phyloP scores from a whole-genome alignment of 2,113 vertebrate genomes.

The Sapayoa aenigma region DNA sequence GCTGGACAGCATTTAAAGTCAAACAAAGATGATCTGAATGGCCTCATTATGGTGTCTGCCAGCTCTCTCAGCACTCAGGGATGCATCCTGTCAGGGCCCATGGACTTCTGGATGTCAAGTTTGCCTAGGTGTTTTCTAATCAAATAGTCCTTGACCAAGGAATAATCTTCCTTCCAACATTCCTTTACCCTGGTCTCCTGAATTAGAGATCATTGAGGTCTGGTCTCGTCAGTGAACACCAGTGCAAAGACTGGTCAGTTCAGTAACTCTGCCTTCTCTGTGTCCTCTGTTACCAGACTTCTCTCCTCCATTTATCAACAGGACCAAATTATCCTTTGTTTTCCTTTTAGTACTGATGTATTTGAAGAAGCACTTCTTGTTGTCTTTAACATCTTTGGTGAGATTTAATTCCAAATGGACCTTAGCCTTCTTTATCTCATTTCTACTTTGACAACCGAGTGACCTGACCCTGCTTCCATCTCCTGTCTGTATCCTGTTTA shows the following conservation, averaged over 20 bases:
- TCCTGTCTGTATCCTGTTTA: background rate
- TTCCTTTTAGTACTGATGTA: background rate
- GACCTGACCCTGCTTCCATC: background rate
- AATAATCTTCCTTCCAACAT: background rate
- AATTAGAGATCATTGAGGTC: background rate
- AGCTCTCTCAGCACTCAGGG: background rate
- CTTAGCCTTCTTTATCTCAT: background rate
- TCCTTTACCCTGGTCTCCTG: background rate
- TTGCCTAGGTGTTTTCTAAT: background rate
- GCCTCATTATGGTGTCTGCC: background rate
- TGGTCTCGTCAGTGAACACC: background rate
- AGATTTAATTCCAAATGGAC: background rate
- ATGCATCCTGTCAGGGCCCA: background rate
- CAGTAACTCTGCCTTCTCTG: background rate
- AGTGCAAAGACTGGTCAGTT: background rate
- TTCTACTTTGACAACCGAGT: background rate
- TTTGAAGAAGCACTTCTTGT: background rate
- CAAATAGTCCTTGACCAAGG: background rate
- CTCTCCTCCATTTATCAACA: background rate
- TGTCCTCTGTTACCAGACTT: background rate
- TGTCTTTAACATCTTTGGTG: background rate
- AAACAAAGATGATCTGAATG: background rate
- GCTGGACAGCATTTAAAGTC: too few relatives aligned
- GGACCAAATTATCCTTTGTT: background rate
- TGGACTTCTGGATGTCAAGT: background rate